Conservation (phyloP, 2,888 invertebrate genomes). For the Heliconius ismenius region DNA sequence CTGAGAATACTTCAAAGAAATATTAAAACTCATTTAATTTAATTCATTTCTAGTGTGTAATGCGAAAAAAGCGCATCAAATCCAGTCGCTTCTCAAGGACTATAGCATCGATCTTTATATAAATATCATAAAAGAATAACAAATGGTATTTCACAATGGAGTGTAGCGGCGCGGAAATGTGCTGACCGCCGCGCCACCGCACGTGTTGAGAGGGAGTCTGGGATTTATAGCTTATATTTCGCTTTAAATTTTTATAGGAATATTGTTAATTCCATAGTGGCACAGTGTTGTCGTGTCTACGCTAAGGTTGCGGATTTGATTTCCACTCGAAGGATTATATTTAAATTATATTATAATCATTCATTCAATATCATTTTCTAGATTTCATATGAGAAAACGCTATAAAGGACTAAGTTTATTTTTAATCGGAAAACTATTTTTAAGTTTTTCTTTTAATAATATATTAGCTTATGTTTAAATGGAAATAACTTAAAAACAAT, state of each 20-base stretch:
- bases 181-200: slow-evolving; percentile 50
- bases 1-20: background rate
- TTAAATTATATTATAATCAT: too few relatives aligned
- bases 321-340: too few relatives aligned
- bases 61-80: background rate
- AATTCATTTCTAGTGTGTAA: background rate
- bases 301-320: too few relatives aligned
- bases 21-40: background rate
- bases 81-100: background rate
- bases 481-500: too few relatives aligned
- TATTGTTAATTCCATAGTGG: too few relatives aligned
- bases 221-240: slow-evolving; percentile 22
- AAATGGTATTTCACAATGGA: slow-evolving; percentile 55
- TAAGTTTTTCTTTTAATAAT: too few relatives aligned
- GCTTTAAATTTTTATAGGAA: background rate
- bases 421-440: too few relatives aligned
- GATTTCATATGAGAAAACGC: too few relatives aligned
- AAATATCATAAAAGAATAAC: slow-evolving; percentile 50
- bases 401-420: too few relatives aligned
- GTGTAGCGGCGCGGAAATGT: slow-evolving; percentile 51
- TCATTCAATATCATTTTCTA: too few relatives aligned
- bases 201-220: slow-evolving; percentile 47
- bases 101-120: slow-evolving; percentile 27
- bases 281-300: too few relatives aligned
- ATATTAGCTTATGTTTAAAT: too few relatives aligned